phyloP scores from a whole-genome alignment of 2,797 vertebrate genomes.

The Poecilia picta region DNA sequence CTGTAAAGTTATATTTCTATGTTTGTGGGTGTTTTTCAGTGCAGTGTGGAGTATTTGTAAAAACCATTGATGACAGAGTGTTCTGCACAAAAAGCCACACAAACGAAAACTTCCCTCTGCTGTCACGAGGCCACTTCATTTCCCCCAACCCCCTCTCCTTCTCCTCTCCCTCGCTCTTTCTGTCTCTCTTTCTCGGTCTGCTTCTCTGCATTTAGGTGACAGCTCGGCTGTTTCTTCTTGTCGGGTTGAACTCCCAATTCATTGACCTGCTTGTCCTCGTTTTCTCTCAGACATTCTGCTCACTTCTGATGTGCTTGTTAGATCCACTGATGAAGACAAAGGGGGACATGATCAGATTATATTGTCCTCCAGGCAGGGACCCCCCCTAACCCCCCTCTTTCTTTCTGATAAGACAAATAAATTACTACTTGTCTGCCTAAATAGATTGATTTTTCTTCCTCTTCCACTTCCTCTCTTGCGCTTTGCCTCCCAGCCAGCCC shows the following conservation, averaged over 20 bases:
- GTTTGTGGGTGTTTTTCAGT: conserved; percentile 22
- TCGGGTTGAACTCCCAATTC: conserved; percentile 57
- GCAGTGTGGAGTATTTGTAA: conserved; percentile 44
- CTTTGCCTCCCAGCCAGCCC: conserved; percentile 80
- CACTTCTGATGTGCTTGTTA: conserved; percentile 42
- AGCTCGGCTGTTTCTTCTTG: background rate
- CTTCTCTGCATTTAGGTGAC: conserved; percentile 31
- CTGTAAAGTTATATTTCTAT: conserved; percentile 54
- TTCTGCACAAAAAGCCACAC: conserved; percentile 42
- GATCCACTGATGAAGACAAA: conserved; percentile 39
- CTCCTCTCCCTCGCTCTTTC: conserved; percentile 18
- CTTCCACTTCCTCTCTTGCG: conserved; percentile 65
- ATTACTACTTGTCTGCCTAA: conserved; percentile 41
- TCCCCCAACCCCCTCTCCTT: conserved; percentile 22
- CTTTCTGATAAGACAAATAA: conserved; percentile 41
- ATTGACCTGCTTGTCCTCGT: conserved; percentile 37
- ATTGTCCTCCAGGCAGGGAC: conserved; percentile 38
- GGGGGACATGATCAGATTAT: conserved; percentile 41
- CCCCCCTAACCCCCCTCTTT: background rate
- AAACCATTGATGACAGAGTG: conserved; percentile 49
- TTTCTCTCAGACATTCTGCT: conserved; percentile 42
- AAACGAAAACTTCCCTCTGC: conserved; percentile 45
- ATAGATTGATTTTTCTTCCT: conserved; percentile 43
- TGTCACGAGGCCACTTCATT: conserved; percentile 49
- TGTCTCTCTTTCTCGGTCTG: conserved; percentile 7